Evolutionary conservation across 2,113 vertebrate species (phyloP).

Genomic region (Lontra canadensis): DNA sequence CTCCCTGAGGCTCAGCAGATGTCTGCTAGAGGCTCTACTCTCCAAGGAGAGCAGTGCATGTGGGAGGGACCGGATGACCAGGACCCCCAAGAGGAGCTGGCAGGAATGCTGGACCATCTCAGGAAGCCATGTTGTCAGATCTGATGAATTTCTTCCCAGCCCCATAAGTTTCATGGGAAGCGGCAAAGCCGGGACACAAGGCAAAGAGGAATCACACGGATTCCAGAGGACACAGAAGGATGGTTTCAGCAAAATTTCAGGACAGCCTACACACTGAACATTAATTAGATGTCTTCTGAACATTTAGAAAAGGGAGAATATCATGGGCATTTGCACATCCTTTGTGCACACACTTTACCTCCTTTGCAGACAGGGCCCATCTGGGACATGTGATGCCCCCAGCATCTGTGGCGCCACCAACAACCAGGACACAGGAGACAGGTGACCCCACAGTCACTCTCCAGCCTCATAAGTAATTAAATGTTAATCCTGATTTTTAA

Average conservation of each 20-base stretch:
- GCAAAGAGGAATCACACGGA: not conserved
- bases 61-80: not conserved
- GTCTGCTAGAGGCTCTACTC: not conserved
- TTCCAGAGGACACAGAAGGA: not conserved
- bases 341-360: not conserved
- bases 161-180: not conserved
- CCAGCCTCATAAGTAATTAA: not conserved
- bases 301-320: not conserved
- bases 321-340: not conserved
- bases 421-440: not conserved
- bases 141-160: not conserved
- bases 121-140: not conserved
- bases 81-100: not conserved
- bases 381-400: not conserved
- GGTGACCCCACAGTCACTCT: not conserved
- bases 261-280: not conserved
- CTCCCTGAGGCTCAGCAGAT: not conserved
- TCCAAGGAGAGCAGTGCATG: not conserved
- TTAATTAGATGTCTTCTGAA: not conserved
- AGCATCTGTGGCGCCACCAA: not conserved
- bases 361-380: not conserved
- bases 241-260: not conserved
- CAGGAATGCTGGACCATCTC: not conserved
- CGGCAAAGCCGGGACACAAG: not conserved
- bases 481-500: not conserved